Conservation (phyloP, 2,113 vertebrate species). For the Alaudala cheleensis region DNA sequence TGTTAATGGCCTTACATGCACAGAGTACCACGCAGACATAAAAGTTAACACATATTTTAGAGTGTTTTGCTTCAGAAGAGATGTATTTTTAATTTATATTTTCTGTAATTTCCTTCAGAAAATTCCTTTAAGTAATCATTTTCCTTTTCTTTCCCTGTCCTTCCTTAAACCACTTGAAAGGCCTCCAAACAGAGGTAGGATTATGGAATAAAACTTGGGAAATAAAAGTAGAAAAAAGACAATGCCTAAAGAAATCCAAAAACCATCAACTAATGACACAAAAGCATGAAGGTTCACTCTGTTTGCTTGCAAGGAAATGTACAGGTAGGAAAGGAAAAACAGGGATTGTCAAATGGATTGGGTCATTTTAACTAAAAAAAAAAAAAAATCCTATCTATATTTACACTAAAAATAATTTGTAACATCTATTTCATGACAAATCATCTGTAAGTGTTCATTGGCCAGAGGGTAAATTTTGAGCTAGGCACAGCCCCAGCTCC, state of each 20-base stretch:
- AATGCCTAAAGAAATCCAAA: not conserved
- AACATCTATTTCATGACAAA: not conserved
- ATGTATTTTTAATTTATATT: not conserved
- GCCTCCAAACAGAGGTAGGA: not conserved
- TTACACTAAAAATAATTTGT: not conserved
- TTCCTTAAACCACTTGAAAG: not conserved
- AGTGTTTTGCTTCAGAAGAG: not conserved
- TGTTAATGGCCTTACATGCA: rapidly evolving
- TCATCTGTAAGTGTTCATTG: not conserved
- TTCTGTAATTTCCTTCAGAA: conserved; percentile 11
- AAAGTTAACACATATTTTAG: not conserved
- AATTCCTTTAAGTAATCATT: not conserved
- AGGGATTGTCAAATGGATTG: rapidly evolving
- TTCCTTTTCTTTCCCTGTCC: not conserved
- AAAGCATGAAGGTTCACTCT: not conserved
- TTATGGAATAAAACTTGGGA: not conserved
- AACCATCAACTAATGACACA: not conserved
- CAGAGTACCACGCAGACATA: not conserved
- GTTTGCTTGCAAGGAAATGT: not conserved
- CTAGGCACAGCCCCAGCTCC: not conserved
- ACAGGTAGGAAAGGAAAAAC: not conserved
- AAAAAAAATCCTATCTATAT: not conserved
- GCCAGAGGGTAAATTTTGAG: not conserved
- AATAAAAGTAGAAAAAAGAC: not conserved
- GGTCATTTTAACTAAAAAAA: not conserved